These are phyloP conservation scores for Grus americana DNA, from an alignment of 2,113 vertebrate genomes.

Conservation along the genomic window DNA sequence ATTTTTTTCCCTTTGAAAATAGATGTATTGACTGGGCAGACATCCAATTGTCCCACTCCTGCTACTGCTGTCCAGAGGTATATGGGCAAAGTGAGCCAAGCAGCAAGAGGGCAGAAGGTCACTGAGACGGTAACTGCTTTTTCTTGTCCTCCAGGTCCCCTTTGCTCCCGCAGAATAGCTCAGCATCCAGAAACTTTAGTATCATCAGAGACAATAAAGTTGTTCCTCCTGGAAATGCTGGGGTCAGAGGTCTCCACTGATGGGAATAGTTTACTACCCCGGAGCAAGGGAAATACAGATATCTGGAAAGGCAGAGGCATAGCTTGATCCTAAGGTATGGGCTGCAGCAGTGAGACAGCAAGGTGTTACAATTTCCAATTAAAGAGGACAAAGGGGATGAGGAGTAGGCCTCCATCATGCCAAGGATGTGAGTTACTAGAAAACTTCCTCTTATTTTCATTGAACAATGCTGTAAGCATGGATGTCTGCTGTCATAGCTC, in stretches of 20 bases:
- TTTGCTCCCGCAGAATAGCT: background rate
- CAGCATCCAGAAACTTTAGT: background rate
- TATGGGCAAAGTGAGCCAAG: background rate
- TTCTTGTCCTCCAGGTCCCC: background rate
- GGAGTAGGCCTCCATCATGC: background rate
- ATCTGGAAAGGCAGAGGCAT: background rate
- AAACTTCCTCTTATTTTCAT: background rate
- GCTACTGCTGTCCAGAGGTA: background rate
- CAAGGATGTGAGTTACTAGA: background rate
- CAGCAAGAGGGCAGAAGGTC: background rate
- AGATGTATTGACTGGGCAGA: background rate
- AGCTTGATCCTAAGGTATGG: background rate
- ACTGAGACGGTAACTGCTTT: background rate
- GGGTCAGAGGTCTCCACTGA: background rate
- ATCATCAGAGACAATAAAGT: background rate
- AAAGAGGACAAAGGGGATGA: background rate
- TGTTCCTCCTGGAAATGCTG: background rate
- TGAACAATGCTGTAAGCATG: accelerated
- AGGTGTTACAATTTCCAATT: background rate
- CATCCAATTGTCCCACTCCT: background rate
- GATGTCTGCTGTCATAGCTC: background rate
- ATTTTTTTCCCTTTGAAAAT: background rate
- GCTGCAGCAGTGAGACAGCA: background rate
- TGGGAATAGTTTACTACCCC: background rate
- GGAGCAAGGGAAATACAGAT: background rate